These are phyloP conservation scores for Daboia siamensis DNA, from an alignment of 2,113 vertebrate genomes.

Conservation along the genomic window DNA sequence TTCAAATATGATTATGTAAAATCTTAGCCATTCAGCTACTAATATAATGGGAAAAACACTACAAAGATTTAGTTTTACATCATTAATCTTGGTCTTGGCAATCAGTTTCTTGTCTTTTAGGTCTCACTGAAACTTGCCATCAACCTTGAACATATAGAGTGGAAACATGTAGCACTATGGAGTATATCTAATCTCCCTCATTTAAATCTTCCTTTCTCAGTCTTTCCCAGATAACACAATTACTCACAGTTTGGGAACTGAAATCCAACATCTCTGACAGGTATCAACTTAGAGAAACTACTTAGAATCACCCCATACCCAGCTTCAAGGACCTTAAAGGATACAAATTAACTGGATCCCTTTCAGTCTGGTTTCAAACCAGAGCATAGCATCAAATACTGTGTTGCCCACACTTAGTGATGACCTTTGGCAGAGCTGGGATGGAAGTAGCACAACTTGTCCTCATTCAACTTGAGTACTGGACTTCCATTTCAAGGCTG, in stretches of 20 bases:
- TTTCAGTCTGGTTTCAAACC: background rate
- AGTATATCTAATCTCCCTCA: background rate
- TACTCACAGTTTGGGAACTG: background rate
- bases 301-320: background rate
- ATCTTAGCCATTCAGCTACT: background rate
- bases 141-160: background rate
- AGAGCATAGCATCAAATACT: background rate
- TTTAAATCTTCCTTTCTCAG: background rate
- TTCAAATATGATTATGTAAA: background rate
- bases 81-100: background rate
- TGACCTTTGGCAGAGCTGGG: background rate
- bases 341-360: background rate
- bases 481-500: background rate
- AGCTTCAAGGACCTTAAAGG: background rate
- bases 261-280: background rate
- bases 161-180: background rate
- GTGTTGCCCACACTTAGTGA: background rate
- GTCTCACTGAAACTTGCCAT: background rate
- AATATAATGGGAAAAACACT: background rate
- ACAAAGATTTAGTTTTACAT: background rate
- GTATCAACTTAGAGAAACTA: background rate
- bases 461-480: background rate
- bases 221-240: background rate
- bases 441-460: background rate
- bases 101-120: background rate